A percentile compares a stretch with the other conserved stretches of the same genome.
phyloP scores from a whole-genome alignment of 2,113 vertebrate genomes.

The Alectura lathami region DNA sequence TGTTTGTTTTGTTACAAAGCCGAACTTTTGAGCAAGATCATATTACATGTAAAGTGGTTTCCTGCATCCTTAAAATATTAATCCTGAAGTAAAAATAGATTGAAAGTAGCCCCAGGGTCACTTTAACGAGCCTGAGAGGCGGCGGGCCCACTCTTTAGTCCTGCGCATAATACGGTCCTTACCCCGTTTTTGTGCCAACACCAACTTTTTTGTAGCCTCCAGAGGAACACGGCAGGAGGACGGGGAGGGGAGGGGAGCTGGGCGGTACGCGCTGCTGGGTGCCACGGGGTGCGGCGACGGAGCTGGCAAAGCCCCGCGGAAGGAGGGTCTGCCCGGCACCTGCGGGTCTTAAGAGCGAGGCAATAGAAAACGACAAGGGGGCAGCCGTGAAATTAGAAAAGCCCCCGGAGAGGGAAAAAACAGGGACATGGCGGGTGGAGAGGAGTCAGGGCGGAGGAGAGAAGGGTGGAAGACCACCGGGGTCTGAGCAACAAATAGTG shows the following conservation, averaged over 20 bases:
- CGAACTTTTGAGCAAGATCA: background rate
- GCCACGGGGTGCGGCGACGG: too few relatives aligned
- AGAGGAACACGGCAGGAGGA: background rate
- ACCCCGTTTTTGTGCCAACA: background rate
- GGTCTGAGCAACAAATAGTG: too few relatives aligned
- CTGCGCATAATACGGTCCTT: background rate
- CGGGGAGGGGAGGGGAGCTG: background rate
- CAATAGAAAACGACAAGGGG: too few relatives aligned
- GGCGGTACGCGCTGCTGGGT: too few relatives aligned
- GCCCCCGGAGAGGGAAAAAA: too few relatives aligned
- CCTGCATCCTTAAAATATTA: background rate
- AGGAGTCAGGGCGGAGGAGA: too few relatives aligned
- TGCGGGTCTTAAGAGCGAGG: too few relatives aligned
- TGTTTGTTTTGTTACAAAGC: conserved; percentile 18
- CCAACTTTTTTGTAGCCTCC: background rate
- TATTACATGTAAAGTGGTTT: background rate
- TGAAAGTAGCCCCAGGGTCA: background rate
- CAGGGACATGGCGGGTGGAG: too few relatives aligned
- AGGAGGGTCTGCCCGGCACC: too few relatives aligned
- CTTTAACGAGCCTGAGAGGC: background rate
- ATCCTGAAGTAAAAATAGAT: background rate
- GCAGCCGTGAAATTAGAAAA: too few relatives aligned
- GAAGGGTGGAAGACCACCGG: too few relatives aligned
- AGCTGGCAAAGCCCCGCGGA: too few relatives aligned
- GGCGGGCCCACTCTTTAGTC: background rate